A percentile compares a stretch with the other conserved stretches of the same genome.
These are phyloP conservation scores for Ectemnius lituratus DNA, from an alignment of 2,888 invertebrate genomes.

Conservation along the genomic window DNA sequence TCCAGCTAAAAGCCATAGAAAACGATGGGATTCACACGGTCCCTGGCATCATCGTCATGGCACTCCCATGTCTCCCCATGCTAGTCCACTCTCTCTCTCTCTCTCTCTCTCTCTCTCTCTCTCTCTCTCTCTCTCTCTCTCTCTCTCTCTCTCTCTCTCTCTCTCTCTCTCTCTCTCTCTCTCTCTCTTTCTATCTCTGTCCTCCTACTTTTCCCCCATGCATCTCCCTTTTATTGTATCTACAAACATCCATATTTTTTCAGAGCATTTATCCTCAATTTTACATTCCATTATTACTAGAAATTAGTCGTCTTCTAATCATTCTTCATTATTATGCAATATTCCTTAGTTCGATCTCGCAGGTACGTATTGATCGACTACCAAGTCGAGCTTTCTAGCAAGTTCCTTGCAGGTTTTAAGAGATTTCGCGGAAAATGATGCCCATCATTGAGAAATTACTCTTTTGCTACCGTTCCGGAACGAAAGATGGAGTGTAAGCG, in stretches of 20 bases:
- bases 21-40: conserved; percentile 2
- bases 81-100: conserved; percentile 18
- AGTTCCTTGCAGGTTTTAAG: background rate
- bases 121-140: conserved; percentile 11
- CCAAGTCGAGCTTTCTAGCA: background rate
- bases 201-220: conserved; percentile 2
- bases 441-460: background rate
- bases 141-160: conserved; percentile 19
- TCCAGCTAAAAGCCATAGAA: conserved; percentile 9
- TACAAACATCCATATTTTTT: background rate
- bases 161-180: conserved; percentile 18
- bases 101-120: conserved; percentile 15
- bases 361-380: too few species aligned
- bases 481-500: background rate
- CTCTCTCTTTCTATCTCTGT: too few species aligned
- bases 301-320: too few species aligned
- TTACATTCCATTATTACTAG: too few species aligned
- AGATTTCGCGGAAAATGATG: conserved; percentile 7
- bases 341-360: too few species aligned
- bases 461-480: background rate
- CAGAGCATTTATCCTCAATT: too few species aligned
- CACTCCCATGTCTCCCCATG: conserved; percentile 12
- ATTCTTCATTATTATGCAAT: too few species aligned
- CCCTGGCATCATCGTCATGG: conserved; percentile 1
- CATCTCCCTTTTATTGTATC: conserved; percentile 24